These are phyloP conservation scores for Struthio camelus DNA, from an alignment of 2,113 vertebrate species.

Conservation along the genomic window DNA sequence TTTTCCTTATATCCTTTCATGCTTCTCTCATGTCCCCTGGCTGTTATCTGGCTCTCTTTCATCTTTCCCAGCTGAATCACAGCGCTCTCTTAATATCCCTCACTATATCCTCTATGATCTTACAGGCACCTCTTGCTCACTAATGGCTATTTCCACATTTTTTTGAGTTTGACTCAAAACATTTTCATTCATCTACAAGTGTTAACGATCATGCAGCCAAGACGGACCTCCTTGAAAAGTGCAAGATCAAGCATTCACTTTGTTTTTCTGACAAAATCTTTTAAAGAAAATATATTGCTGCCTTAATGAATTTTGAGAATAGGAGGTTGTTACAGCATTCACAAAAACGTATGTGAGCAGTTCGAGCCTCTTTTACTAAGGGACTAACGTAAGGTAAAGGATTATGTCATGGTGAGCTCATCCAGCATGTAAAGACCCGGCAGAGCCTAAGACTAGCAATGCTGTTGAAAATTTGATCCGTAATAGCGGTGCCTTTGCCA, in stretches of 20 bases:
- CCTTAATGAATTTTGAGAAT: not conserved
- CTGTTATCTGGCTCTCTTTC: conserved; percentile 50
- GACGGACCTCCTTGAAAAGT: not conserved
- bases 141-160: conserved; percentile 31
- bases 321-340: not conserved
- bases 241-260: not conserved
- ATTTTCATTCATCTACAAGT: not conserved
- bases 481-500: not conserved
- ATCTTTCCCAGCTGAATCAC: conserved; percentile 37
- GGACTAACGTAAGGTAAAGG: not conserved
- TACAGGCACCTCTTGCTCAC: conserved; percentile 7
- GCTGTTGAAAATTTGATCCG: not conserved
- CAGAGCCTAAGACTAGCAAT: not conserved
- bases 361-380: not conserved
- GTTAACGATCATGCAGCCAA: not conserved
- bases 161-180: not conserved
- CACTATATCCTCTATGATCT: not conserved
- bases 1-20: not conserved
- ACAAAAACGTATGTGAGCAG: not conserved
- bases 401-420: not conserved
- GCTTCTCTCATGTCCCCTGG: conserved; percentile 43
- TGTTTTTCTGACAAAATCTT: not conserved
- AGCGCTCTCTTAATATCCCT: conserved; percentile 18
- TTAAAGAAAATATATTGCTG: not conserved
- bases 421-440: not conserved